Conservation (phyloP, 1,140 invertebrate species). For the Sycophila sp. region DNA sequence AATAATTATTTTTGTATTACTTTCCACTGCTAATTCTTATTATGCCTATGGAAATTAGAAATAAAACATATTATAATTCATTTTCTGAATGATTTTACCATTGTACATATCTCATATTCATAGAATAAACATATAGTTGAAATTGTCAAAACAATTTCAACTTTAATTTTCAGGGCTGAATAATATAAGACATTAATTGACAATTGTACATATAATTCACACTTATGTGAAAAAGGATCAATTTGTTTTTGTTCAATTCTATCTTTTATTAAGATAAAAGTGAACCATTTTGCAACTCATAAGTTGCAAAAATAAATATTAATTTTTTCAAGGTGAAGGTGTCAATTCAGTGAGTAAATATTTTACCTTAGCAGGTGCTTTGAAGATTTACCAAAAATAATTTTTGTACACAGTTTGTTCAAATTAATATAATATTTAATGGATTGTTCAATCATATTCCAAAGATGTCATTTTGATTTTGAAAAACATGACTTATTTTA, state of each 20-base stretch:
- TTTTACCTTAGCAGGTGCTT: constrained; percentile 10
- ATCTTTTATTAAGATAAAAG: constrained; percentile 23
- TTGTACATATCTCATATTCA: constrained; percentile 8
- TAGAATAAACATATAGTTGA: constrained; percentile 7
- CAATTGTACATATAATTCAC: constrained; percentile 26
- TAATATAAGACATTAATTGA: constrained; percentile 10
- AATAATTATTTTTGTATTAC: too few species aligned
- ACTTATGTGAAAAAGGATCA: not conserved
- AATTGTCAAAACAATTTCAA: not conserved
- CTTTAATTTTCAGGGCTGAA: constrained; percentile 5
- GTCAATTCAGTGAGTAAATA: constrained; percentile 11
- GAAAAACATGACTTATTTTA: not conserved
- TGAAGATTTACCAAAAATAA: constrained; percentile 32
- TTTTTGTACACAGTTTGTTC: constrained; percentile 5
- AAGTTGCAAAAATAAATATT: constrained; percentile 2
- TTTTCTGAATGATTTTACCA: constrained; percentile 22
- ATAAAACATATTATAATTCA: constrained; percentile 11
- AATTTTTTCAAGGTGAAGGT: constrained; percentile 21
- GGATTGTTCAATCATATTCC: constrained; percentile 13
- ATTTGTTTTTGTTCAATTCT: constrained; percentile 14
- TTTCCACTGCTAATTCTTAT: too few species aligned
- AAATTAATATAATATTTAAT: constrained; percentile 18
- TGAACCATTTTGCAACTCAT: constrained; percentile 6
- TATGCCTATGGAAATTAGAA: too few species aligned
- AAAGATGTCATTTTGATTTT: constrained; percentile 26